Conservation (phyloP, 1,140 invertebrate species). For the Solenopsis fugax region DNA sequence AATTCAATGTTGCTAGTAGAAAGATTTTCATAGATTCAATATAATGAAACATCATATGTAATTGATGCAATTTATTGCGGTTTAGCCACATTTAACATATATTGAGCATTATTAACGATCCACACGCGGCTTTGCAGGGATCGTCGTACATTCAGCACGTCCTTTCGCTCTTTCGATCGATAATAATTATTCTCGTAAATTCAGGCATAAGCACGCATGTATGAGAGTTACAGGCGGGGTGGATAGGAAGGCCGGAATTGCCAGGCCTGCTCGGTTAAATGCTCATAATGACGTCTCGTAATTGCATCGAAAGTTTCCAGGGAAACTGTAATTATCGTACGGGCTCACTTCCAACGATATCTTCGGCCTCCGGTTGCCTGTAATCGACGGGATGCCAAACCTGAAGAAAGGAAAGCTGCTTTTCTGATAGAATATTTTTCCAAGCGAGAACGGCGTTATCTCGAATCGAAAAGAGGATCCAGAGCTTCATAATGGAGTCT, state of each 20-base stretch:
- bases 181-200: conserved; percentile 79
- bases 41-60: conserved; percentile 34
- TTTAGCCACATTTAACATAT: conserved; percentile 46
- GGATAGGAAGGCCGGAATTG: conserved; percentile 44
- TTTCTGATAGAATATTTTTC: conserved; percentile 60
- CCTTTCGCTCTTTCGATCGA: conserved; percentile 70
- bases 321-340: conserved; percentile 80
- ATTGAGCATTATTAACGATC: conserved; percentile 42
- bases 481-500: conserved; percentile 49
- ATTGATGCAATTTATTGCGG: conserved; percentile 32
- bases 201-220: conserved; percentile 73
- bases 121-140: conserved; percentile 6
- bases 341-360: conserved; percentile 76
- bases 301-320: conserved; percentile 81
- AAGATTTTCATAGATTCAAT: conserved; percentile 8
- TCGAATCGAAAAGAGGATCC: conserved; percentile 44
- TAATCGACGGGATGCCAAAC: conserved; percentile 70
- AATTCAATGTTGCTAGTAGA: background rate
- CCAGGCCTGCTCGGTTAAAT: conserved; percentile 73
- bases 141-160: conserved; percentile 13
- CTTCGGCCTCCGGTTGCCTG: conserved; percentile 62
- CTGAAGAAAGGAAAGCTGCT: conserved; percentile 59
- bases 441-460: conserved; percentile 20
- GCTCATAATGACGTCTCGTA: conserved; percentile 81
- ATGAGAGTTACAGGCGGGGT: conserved; percentile 6